Percentiles rank a stretch among this genome's conserved stretches.
These are phyloP conservation scores for Scaptomyza tumidula DNA, from an alignment of 2,888 invertebrate genomes.

Conservation along the genomic window DNA sequence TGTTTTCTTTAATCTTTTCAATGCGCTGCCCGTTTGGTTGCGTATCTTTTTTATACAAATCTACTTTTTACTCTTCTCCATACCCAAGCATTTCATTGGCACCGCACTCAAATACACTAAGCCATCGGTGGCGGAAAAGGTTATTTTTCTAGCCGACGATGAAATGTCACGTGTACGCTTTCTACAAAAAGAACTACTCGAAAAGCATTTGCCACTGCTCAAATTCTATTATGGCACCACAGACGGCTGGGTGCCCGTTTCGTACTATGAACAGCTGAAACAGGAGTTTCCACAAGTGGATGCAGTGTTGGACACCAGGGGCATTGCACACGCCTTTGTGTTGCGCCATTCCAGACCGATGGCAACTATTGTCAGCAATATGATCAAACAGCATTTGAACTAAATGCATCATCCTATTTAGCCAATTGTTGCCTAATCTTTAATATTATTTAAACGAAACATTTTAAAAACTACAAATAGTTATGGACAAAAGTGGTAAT, in stretches of 20 bases:
- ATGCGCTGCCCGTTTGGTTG: slow-evolving; percentile 86
- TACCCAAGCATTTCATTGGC: slow-evolving; percentile 85
- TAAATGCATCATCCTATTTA: slow-evolving; percentile 12
- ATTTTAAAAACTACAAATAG: not conserved
- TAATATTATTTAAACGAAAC: slow-evolving; percentile 18
- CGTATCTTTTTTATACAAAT: slow-evolving; percentile 85
- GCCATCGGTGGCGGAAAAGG: slow-evolving; percentile 87
- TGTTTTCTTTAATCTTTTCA: slow-evolving; percentile 85
- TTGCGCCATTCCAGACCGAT: slow-evolving; percentile 87
- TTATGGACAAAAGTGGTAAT: not conserved
- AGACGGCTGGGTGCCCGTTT: slow-evolving; percentile 93
- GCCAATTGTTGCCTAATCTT: slow-evolving; percentile 53
- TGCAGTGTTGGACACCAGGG: slow-evolving; percentile 87
- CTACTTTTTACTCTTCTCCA: slow-evolving; percentile 86
- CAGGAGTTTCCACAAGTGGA: slow-evolving; percentile 87
- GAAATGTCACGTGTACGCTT: slow-evolving; percentile 91
- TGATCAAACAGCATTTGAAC: slow-evolving; percentile 77
- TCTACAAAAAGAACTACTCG: slow-evolving; percentile 88
- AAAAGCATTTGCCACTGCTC: slow-evolving; percentile 87
- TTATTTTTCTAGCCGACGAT: slow-evolving; percentile 89
- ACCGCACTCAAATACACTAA: slow-evolving; percentile 87
- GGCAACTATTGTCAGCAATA: slow-evolving; percentile 84
- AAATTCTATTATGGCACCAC: slow-evolving; percentile 91
- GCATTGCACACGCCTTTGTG: slow-evolving; percentile 92
- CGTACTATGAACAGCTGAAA: slow-evolving; percentile 89